These are phyloP conservation scores for Rhinichthys osculus DNA, from an alignment of 2,797 vertebrate genomes.

Conservation along the genomic window DNA sequence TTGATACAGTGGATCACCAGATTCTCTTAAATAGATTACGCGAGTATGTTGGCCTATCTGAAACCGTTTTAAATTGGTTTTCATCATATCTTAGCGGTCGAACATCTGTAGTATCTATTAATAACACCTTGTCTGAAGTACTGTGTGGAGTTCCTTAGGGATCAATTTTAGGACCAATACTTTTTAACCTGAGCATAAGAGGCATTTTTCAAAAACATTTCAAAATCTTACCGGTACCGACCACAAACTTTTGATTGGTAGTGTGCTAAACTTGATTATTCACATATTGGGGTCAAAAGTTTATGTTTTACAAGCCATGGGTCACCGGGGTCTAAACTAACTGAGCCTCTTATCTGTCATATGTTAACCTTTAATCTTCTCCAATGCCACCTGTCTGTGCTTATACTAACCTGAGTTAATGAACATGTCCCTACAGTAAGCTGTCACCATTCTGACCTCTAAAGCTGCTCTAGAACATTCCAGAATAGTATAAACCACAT, in stretches of 20 bases:
- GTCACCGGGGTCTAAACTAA: constrained; percentile 2
- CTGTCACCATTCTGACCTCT: constrained; percentile 24
- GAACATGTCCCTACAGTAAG: constrained; percentile 10
- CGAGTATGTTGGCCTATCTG: too few species aligned
- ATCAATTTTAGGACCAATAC: too few species aligned
- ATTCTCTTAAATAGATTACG: too few species aligned
- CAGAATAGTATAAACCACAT: background rate
- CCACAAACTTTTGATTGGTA: background rate
- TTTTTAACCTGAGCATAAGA: too few species aligned
- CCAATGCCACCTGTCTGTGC: constrained; percentile 30
- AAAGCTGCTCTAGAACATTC: constrained; percentile 29
- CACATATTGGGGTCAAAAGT: constrained; percentile 15
- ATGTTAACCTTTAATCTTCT: constrained; percentile 42
- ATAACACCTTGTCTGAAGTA: too few species aligned
- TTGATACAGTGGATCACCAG: too few species aligned
- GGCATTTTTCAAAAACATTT: background rate
- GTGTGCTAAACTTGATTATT: background rate
- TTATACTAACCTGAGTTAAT: constrained; percentile 10
- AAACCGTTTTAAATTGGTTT: too few species aligned
- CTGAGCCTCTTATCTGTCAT: constrained; percentile 18
- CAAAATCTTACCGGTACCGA: background rate
- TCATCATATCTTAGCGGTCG: too few species aligned
- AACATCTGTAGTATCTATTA: too few species aligned
- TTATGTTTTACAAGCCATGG: constrained; percentile 21
- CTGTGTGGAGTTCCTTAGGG: too few species aligned